phyloP scores from a whole-genome alignment of 2,113 vertebrate species.

The Crotalus helleri region DNA sequence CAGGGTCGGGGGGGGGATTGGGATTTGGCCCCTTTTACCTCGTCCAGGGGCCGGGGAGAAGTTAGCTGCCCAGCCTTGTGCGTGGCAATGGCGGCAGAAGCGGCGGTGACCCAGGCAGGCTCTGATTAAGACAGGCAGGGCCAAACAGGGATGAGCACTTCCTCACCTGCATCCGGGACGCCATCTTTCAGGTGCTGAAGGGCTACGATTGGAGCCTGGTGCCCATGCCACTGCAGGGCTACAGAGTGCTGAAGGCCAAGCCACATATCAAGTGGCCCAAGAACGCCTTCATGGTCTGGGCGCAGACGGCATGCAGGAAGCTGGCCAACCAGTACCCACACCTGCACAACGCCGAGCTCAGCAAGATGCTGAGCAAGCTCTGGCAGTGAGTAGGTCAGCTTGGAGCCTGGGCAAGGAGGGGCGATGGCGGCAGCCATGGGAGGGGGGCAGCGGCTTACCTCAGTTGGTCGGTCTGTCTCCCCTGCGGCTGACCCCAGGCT shows the following conservation, averaged over 20 bases:
- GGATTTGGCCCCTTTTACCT: no score
- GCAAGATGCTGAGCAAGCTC: slow-evolving; percentile 68
- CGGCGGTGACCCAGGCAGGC: no score
- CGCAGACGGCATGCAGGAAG: slow-evolving; percentile 88
- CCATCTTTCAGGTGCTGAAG: slow-evolving; percentile 96
- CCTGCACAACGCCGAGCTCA: slow-evolving; percentile 94
- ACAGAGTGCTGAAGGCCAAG: slow-evolving; percentile 84
- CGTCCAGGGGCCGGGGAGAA: no score
- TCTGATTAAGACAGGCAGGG: no score
- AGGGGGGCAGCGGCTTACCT: no score
- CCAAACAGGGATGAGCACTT: slow-evolving; percentile 80
- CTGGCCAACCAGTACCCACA: slow-evolving; percentile 94
- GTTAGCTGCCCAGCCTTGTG: no score
- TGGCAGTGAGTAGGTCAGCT: slow-evolving; percentile 81
- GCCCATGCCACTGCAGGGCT: slow-evolving; percentile 89
- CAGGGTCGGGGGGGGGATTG: no score
- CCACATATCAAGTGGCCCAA: slow-evolving; percentile 90
- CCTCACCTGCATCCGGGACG: slow-evolving; percentile 93
- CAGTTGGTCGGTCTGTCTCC: no score
- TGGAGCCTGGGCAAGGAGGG: not conserved
- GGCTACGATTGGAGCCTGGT: slow-evolving; percentile 98
- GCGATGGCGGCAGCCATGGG: not conserved
- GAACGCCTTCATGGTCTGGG: slow-evolving; percentile 93
- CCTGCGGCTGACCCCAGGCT: not conserved
- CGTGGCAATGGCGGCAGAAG: no score